Base-by-base conservation (phyloP, 1,140 invertebrate species). In the Uloborus diversus region DNA sequence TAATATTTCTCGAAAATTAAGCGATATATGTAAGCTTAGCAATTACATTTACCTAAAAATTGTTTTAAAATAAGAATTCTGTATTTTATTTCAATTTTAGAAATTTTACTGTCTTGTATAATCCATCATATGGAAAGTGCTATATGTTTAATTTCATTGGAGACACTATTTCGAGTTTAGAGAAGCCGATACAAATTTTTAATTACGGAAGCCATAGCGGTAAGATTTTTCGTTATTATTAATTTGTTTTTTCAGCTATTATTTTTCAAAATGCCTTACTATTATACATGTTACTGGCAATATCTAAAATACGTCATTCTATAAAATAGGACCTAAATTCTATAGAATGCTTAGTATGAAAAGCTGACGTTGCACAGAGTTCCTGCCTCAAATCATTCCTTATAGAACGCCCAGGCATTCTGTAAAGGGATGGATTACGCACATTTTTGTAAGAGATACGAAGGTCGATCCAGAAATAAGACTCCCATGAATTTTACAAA, bases 101-200 rank as follows among this genome's bases (percentile, higher is more conserved):
- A 49, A 79, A 79, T 69, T 79, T 79, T 56, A 79, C 76, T 11
- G 65, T 79, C 23, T 27, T 79, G 27, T 79, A 57, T 32, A 51
- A 79, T 79, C 76, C 76, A n/a, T 59, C 49, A 49, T 79, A 57
- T 14, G 76, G 76, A 61, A 79, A 51, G 33, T 79, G 76, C 25
- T 79, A 79, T 42, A 79, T 79, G 76, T 79, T 79, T 25, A 79
- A 79, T 62, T 79, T 27, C 37, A 20, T 69, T 11, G 76, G 76
- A 4, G 35, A 17, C 5, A 28, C 2, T 25, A 32, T n/a, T 5
- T 32, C 23, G 0, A 7, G 1, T 0, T 11, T 17, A 3, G 64
- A 69, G 5, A 47, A 30, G 23, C 76, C 76, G 0, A 32, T 79
- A 33, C 17, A 42, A 13, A 33, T 69, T 27, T 79, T 51, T 17